Evolutionary conservation across 1,140 invertebrate genomes (phyloP).

Genomic region (Drosophila sp.): DNA sequence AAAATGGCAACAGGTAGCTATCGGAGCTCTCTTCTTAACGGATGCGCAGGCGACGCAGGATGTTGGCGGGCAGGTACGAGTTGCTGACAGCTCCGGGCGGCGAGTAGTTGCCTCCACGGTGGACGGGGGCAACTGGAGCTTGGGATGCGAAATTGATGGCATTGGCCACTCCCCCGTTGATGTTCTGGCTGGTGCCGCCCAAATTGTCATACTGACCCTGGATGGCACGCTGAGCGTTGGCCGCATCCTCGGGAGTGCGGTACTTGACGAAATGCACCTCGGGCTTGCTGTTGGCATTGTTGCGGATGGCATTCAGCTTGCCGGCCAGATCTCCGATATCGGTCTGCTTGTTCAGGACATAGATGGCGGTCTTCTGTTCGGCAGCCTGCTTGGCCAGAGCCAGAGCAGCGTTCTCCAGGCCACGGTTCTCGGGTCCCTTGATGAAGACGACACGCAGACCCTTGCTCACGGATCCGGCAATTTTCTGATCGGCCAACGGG

Average conservation of each 20-base stretch:
- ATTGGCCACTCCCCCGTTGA: slow-evolving; percentile 70
- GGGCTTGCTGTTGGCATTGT: slow-evolving; percentile 57
- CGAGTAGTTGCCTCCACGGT: slow-evolving; percentile 30
- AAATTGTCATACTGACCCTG: slow-evolving; percentile 74
- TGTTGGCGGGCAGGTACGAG: slow-evolving; percentile 66
- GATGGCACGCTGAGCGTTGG: slow-evolving; percentile 69
- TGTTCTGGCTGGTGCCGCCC: slow-evolving; percentile 56
- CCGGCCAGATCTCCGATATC: slow-evolving; percentile 61
- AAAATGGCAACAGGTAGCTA: slow-evolving; percentile 15
- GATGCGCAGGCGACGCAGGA: slow-evolving; percentile 68
- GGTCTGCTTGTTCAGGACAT: slow-evolving; percentile 68
- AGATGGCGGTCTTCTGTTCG: slow-evolving; percentile 72
- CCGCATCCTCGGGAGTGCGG: slow-evolving; percentile 75
- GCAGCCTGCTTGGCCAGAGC: slow-evolving; percentile 73
- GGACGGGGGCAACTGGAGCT: slow-evolving; percentile 37
- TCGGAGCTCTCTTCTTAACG: slow-evolving; percentile 39
- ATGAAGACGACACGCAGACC: slow-evolving; percentile 79
- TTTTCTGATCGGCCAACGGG: slow-evolving; percentile 48
- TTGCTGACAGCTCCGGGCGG: slow-evolving; percentile 54
- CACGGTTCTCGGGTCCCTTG: slow-evolving; percentile 76
- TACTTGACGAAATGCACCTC: slow-evolving; percentile 81
- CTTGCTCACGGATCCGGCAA: slow-evolving; percentile 56
- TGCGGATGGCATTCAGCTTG: slow-evolving; percentile 61
- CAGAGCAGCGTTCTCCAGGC: slow-evolving; percentile 73
- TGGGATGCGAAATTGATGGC: slow-evolving; percentile 76